Base-by-base conservation (phyloP, 2,797 vertebrate genomes). In the Gymnoscopelus braueri region DNA sequence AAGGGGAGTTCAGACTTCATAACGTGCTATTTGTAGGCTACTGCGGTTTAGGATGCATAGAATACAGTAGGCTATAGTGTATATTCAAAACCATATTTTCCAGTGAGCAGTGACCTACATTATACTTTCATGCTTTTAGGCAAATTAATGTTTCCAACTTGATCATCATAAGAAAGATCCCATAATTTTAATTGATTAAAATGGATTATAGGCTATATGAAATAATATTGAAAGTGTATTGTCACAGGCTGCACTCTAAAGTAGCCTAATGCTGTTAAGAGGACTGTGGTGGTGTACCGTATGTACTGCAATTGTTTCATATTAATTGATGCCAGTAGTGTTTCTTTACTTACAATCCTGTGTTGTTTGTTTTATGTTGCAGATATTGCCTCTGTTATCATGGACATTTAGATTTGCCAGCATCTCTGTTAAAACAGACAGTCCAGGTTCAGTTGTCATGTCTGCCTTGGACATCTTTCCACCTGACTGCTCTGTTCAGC, bases 391-490 rank as follows among this genome's bases (percentile, higher is more conserved):
- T 60, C 35, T 69, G 64, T 64, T 55, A 58, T 51, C 58, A 63
- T 32, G 23, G 50, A 54, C 49, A 29, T 54, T 52, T 50, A 59
- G 59, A 19, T 60, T 12, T 19, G 11, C 49, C 29, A 32, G 12
- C 11, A 10, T 23, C 6, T 19, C 69, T 19, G 48, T 58, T n/a
- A 6, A 60, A 53, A 9, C 26, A 60, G 44, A 39, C 39, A 13
- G 1, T 14, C 56, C 79, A 70, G 67, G 63, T 66, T 60, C 56
- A 11, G 60, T 23, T 72, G 67, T 70, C 74, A 80, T 80, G 88
- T 29, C 80, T 26, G 59, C 56, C 10, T 58, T 5, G 0, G 67
- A 72, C 68, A 2, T n/a, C 60, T 67, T 65, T 71, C 78, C 51
- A 6, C 73, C 60, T 64, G 47, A 35, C 24, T 67, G 74, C 66